Percentiles rank a stretch among this genome's conserved stretches.
Evolutionary conservation across 2,797 vertebrate genomes (phyloP).

Genomic region (Somateria mollissima): DNA sequence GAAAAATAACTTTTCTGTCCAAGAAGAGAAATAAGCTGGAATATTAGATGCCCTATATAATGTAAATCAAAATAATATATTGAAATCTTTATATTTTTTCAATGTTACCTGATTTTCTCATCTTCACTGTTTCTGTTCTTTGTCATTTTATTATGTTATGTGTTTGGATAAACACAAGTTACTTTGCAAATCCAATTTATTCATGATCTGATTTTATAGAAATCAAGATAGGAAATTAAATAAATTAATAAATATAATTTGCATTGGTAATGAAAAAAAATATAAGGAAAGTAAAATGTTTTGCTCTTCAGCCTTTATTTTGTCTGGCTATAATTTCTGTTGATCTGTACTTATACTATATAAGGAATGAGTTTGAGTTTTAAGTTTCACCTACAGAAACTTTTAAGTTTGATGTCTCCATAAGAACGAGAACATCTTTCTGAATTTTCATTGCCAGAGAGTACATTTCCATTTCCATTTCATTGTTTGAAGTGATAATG

Average conservation of each 20-base stretch:
- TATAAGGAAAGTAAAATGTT: neutral
- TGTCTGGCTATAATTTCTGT: neutral
- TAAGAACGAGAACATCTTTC: neutral
- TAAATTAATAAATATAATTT: neutral
- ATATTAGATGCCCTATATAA: neutral
- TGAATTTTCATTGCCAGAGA: neutral
- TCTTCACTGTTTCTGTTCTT: neutral
- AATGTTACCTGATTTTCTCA: neutral
- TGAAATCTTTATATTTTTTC: slow-evolving; percentile 5
- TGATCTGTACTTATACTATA: neutral
- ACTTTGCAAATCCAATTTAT: slow-evolving; percentile 34
- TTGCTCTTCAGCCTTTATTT: neutral
- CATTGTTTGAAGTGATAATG: neutral
- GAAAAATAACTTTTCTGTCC: slow-evolving; percentile 16
- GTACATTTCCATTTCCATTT: neutral
- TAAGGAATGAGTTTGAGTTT: neutral
- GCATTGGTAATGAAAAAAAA: neutral
- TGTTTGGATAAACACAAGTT: neutral
- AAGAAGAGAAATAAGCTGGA: slow-evolving; percentile 28
- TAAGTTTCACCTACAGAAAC: neutral
- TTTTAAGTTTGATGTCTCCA: neutral
- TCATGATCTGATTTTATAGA: slow-evolving; percentile 15
- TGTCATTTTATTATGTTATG: neutral
- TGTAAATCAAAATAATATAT: slow-evolving; percentile 1
- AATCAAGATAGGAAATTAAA: neutral